A percentile compares a stretch with the other conserved stretches of the same genome.
phyloP scores from a whole-genome alignment of 2,113 vertebrate genomes.

The Eulemur macaco region DNA sequence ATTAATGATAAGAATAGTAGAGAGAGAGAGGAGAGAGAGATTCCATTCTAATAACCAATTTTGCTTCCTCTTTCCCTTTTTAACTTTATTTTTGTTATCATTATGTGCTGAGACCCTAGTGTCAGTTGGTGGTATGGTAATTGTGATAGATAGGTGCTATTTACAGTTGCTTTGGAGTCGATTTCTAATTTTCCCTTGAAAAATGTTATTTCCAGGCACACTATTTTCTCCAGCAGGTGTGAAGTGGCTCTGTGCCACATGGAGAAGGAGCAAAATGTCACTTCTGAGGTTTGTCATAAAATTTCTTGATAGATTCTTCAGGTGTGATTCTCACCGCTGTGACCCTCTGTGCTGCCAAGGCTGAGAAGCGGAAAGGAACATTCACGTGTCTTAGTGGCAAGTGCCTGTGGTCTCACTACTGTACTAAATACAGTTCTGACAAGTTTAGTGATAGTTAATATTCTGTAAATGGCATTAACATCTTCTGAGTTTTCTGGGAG shows the following conservation, averaged over 20 bases:
- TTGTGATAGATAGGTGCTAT: background rate
- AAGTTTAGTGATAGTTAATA: background rate
- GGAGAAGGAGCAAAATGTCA: conserved; percentile 50
- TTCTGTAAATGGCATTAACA: background rate
- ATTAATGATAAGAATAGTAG: background rate
- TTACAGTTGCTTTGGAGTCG: background rate
- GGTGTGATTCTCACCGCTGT: background rate
- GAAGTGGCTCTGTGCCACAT: conserved; percentile 33
- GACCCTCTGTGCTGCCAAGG: background rate
- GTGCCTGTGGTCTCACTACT: background rate
- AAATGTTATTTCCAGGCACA: conserved; percentile 23
- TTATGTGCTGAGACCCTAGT: background rate
- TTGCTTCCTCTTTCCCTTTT: background rate
- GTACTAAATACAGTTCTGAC: background rate
- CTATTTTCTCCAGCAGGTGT: background rate
- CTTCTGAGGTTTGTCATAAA: conserved; percentile 40
- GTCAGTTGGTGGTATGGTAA: background rate
- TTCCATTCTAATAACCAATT: background rate
- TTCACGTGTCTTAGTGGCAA: fast-evolving
- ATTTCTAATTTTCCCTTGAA: conserved; percentile 54
- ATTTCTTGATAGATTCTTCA: conserved; percentile 36
- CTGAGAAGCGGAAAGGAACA: background rate
- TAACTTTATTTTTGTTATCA: background rate
- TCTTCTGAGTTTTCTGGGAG: background rate
- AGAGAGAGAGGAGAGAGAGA: background rate